phyloP scores from a whole-genome alignment of 2,888 invertebrate genomes.

The Linyphia triangularis region DNA sequence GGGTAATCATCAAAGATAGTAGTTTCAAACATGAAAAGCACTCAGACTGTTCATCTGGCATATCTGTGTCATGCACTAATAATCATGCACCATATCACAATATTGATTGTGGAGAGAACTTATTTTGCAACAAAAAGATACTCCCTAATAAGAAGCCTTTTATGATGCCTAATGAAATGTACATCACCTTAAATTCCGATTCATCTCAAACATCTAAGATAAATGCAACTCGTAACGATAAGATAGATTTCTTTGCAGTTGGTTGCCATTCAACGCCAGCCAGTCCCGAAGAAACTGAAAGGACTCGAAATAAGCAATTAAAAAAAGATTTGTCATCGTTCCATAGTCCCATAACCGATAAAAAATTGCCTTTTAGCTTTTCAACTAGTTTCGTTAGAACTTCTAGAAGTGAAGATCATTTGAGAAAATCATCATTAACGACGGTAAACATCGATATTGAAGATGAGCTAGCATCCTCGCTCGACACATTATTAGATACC shows the following conservation, averaged over 20 bases:
- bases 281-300: conserved; percentile 76
- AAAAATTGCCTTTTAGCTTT: conserved; percentile 77
- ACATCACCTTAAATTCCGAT: conserved; percentile 67
- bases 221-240: conserved; percentile 38
- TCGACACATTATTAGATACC: conserved; percentile 93
- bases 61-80: conserved; percentile 37
- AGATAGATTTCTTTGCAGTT: conserved; percentile 54
- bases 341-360: conserved; percentile 76
- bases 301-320: conserved; percentile 60
- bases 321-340: conserved; percentile 74
- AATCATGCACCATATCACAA: conserved; percentile 48
- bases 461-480: conserved; percentile 94
- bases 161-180: conserved; percentile 72
- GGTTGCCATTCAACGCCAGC: conserved; percentile 76
- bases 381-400: conserved; percentile 88
- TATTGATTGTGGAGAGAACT: conserved; percentile 48
- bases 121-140: conserved; percentile 46
- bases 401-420: conserved; percentile 94
- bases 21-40: conserved; percentile 48
- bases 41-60: conserved; percentile 14
- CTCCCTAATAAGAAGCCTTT: conserved; percentile 56
- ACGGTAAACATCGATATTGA: conserved; percentile 94
- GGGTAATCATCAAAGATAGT: conserved; percentile 70
- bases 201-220: conserved; percentile 41
- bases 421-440: conserved; percentile 89